Base-by-base conservation (phyloP, 2,113 vertebrate genomes). In the Nicator chloris region DNA sequence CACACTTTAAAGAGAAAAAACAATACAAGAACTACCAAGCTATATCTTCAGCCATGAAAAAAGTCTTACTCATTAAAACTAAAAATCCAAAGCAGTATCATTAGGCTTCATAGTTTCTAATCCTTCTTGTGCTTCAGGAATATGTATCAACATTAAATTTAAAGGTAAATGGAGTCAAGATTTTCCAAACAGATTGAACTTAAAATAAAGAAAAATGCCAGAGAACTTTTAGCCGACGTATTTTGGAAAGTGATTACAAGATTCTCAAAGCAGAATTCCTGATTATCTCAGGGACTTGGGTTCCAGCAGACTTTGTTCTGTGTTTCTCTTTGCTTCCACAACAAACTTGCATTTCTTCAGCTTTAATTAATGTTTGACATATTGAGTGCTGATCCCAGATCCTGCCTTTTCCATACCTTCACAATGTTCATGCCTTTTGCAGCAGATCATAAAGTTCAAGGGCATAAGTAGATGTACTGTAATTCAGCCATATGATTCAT, bases 391-490 rank as follows among this genome's bases (percentile, higher is more conserved):
- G 60, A 88, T 68, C n/a, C 56, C 64, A 83, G 64, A 80, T 33
- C 66, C 49, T 91, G 81, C 59, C 50, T 83, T 88, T 85, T 60
- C 93, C 79, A 50, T 63, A 51, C 72, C 88, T 93, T 92, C 71
- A 78, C 83, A 90, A 78, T 16, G 64, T 24, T 88, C 64, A 0
- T 70, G 79, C 84, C 88, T 95, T 86, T 83, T 93, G 60, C 79
- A 92, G 90, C 90, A 97, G 90, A 96, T 93, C 92, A 94, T 93
- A 90, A 95, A 97, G 95, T 96, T 96, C 96, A 96, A 97, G 93
- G 90, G 79, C 90, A 92, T 28, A 49, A 95, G 85, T 90, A 86
- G 85, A 70, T 57, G 68, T 64, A 60, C 51, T 68, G 79, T 94
- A 96, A 96, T 88, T 94, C 88, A 93, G 92, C 79, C 96, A 93